Conservation (phyloP, 2,797 vertebrate genomes). For the Myotis pilosus region DNA sequence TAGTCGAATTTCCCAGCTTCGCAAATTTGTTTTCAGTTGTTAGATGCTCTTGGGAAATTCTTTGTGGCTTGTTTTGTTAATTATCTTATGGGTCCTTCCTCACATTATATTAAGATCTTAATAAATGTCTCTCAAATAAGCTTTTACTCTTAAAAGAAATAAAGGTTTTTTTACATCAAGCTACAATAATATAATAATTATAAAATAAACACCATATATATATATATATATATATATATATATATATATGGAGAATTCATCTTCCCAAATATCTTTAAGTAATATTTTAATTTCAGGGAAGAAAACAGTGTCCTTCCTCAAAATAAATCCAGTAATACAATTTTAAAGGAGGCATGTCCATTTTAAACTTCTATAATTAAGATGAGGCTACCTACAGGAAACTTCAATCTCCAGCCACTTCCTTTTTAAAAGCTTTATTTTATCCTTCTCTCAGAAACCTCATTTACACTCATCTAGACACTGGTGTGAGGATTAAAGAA, state of each 20-base stretch:
- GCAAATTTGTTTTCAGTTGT: constrained; percentile 4
- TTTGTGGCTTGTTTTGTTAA: constrained; percentile 24
- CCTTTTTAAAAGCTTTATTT: constrained; percentile 52
- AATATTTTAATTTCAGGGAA: constrained; percentile 38
- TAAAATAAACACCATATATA: background rate
- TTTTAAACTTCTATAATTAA: constrained; percentile 42
- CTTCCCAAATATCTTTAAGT: constrained; percentile 1
- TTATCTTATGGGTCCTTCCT: background rate
- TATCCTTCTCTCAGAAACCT: constrained; percentile 64
- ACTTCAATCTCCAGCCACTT: constrained; percentile 17
- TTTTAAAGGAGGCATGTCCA: constrained; percentile 14
- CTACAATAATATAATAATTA: background rate
- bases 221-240: background rate
- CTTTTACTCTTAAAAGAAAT: constrained; percentile 32
- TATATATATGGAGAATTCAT: constrained; percentile 7
- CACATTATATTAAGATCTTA: background rate
- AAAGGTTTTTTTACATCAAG: background rate
- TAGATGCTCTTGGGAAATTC: background rate
- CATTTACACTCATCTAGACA: constrained; percentile 75
- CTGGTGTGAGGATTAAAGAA: constrained; percentile 79
- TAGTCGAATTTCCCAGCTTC: background rate
- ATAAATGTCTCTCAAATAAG: constrained; percentile 27
- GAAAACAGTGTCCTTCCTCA: background rate
- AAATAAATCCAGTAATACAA: constrained; percentile 2
- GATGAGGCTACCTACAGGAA: background rate